These are phyloP conservation scores for Abrostola tripartita DNA, from an alignment of 2,888 invertebrate species.

Conservation along the genomic window DNA sequence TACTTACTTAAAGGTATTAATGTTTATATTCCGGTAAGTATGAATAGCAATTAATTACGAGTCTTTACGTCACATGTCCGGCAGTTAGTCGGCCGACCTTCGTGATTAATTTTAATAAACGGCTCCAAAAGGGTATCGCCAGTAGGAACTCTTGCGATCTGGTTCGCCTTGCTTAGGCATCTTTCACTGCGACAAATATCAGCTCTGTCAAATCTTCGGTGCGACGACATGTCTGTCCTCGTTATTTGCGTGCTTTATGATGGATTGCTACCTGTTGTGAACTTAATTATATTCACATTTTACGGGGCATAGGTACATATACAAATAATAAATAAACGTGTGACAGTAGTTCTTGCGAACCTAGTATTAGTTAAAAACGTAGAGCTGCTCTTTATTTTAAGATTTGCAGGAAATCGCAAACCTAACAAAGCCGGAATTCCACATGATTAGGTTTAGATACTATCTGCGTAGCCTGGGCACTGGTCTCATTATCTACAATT, in stretches of 20 bases:
- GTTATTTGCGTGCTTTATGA: slow-evolving; percentile 12
- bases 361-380: neutral
- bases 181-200: slow-evolving; percentile 52
- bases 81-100: slow-evolving; percentile 44
- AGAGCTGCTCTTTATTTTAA: neutral
- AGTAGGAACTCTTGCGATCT: slow-evolving; percentile 53
- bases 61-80: slow-evolving; percentile 37
- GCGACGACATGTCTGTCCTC: slow-evolving; percentile 27
- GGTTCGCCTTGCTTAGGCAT: slow-evolving; percentile 56
- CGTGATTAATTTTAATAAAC: slow-evolving; percentile 53
- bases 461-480: too few relatives aligned
- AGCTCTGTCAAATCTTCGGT: slow-evolving; percentile 28
- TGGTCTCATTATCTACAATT: too few relatives aligned
- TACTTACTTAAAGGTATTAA: neutral
- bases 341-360: neutral
- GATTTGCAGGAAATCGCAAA: too few relatives aligned
- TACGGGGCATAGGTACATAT: neutral
- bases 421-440: too few relatives aligned
- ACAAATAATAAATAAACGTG: neutral
- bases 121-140: slow-evolving; percentile 48
- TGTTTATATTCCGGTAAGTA: slow-evolving; percentile 1
- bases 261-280: slow-evolving; percentile 1
- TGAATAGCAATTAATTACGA: slow-evolving; percentile 14
- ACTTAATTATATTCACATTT: neutral
- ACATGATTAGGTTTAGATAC: too few relatives aligned